Base-by-base conservation (phyloP, 2,113 vertebrate species). In the Hyaena hyaena region DNA sequence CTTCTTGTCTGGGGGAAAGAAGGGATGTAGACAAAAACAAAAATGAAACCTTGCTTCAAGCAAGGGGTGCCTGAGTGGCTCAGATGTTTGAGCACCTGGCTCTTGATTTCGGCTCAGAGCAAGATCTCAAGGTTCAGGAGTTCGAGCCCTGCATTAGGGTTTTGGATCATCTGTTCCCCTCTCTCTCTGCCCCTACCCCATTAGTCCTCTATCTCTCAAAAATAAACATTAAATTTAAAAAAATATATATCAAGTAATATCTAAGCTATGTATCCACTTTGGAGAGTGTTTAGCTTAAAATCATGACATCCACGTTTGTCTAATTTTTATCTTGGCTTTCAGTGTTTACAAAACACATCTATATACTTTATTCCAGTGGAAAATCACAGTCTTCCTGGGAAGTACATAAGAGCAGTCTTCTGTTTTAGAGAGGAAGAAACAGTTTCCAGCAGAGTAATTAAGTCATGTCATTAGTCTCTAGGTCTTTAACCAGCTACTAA, bases 81-180 rank as follows among this genome's bases (percentile, higher is more conserved):
- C 58, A 61, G 8, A 61, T 61, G 21, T 21, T 61, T 61, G 19
- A 61, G 58, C 8, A 23, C 9, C 21, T 61, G 58, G 23, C 58
- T 61, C 58, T 23, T 61, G 58, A 61, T 61, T 61, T 61, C 21
- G 2, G 58, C 8, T 61, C 58, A 61, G 58, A 8, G 7, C 58
- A 61, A 21, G 8, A 61, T 61, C 58, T 61, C 58, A 61, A 61
- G 8, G 58, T 61, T 61, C 58, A 21, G 9, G 7, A 61, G 7
- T 61, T 23, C 2, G 8, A 23, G 58, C 58, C 58, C 21, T 2
- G 8, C 58, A 61, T 9, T 0, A 0, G 58, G 58, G 8, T 21
- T 61, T 61, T 61, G 21, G 58, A 61, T 61, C 58, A 7, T 61
- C 58, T 61, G 58, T 8, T 7, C 58, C 58, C 21, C 4, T 53